Evolutionary conservation across 2,113 vertebrate species (phyloP), one percentile per base, ranked within the genome.

Genomic region (Ranitomeya variabilis): DNA sequence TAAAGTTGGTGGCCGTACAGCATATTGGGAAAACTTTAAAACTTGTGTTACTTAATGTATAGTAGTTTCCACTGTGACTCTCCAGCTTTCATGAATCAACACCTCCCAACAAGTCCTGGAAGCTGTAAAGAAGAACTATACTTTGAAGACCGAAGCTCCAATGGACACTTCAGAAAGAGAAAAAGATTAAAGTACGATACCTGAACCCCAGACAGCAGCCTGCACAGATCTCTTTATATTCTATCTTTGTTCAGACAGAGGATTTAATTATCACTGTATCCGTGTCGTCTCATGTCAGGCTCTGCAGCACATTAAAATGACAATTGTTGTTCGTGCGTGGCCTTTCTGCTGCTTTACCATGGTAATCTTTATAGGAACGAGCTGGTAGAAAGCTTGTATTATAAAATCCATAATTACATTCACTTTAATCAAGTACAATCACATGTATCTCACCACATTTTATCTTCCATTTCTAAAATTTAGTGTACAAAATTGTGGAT

Each of bases 291-390:
- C 51, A 77, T 79, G 54, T 79, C 19, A 26, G 18, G 52, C 52
- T 54, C 77, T 79, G 54, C 52, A 14, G 77, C n/a, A 79, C 52
- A 79, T 79, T 54, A 79, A 14, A 57, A 26, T 55, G n/a, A 79
- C 52, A 57, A 23, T 31, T 45, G 74, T 79, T 54, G 19, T 79
- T 57, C 52, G 14, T 74, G 52, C 52, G 14, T 74, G 52, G 77
- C 19, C 52, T 57, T 57, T 55, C 54, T 14, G 51, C 52, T 79
- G n/a, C 11, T 79, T 74, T 74, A 7, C 71, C 71, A 74, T 45
- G 71, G 52, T 79, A 79, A 55, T 79, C 77, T 52, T 21, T 1
- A 77, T 52, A 52, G 18, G 45, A 77, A 52, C 11, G 19, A 77
- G 74, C 54, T 10, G 52, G 5, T 8, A 26, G 7, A 57, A 55